Percentiles rank a stretch among this genome's conserved stretches.
These are phyloP conservation scores for Yponomeuta malinellus DNA, from an alignment of 2,888 invertebrate species.

Conservation along the genomic window DNA sequence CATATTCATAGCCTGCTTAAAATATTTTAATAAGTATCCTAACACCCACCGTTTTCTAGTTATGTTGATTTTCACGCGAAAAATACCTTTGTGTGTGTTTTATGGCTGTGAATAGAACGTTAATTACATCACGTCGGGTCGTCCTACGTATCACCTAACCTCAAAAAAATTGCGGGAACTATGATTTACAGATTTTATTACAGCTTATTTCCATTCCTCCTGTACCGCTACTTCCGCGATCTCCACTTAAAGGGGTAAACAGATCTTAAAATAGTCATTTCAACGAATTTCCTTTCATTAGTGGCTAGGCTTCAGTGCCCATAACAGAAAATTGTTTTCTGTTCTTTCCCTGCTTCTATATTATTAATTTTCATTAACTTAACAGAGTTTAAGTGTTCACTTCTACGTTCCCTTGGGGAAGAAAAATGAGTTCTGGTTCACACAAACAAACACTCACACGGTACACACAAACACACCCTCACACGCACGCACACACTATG, in stretches of 20 bases:
- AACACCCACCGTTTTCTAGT: conserved; percentile 54
- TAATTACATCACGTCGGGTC: background rate
- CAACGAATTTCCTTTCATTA: background rate
- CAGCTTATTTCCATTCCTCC: background rate
- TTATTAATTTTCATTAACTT: too few species aligned
- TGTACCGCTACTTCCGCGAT: background rate
- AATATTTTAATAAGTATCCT: conserved; percentile 72
- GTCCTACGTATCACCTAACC: background rate
- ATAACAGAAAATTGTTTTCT: too few species aligned
- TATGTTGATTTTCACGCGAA: conserved; percentile 58
- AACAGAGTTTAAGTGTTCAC: too few species aligned
- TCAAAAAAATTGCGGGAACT: background rate
- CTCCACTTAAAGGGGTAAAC: background rate
- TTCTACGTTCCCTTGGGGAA: too few species aligned
- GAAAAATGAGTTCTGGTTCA: too few species aligned
- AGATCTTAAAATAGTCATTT: background rate
- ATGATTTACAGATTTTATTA: background rate
- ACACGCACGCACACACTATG: too few species aligned
- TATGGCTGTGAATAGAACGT: background rate
- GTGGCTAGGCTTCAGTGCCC: background rate
- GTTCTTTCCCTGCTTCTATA: too few species aligned
- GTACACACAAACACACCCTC: too few species aligned
- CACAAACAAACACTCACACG: too few species aligned
- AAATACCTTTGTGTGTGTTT: conserved; percentile 25
- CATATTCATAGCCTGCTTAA: conserved; percentile 75